A percentile compares a stretch with the other conserved stretches of the same genome.
Evolutionary conservation across 2,888 invertebrate genomes (phyloP).

Genomic region (Aethes cnicana): DNA sequence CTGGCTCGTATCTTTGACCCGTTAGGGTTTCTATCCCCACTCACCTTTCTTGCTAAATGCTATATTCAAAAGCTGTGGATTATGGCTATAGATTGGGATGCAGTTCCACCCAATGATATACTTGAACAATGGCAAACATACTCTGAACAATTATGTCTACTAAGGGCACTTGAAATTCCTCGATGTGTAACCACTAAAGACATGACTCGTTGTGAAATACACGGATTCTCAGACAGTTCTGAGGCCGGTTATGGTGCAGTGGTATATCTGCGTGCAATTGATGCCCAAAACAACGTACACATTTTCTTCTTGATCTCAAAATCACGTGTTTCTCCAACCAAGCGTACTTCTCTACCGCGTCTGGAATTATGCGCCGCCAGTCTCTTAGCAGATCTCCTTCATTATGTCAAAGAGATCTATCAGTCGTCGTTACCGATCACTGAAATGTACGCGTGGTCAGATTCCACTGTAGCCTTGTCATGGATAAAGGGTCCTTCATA

Average conservation of each 20-base stretch:
- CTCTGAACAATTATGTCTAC: not conserved
- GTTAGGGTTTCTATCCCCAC: conserved; percentile 3
- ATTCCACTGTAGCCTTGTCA: conserved; percentile 1
- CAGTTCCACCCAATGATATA: not conserved
- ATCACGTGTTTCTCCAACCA: conserved; percentile 28
- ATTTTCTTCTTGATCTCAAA: conserved; percentile 21
- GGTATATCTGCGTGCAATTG: not conserved
- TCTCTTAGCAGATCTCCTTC: conserved; percentile 10
- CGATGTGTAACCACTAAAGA: not conserved
- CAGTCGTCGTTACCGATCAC: not conserved
- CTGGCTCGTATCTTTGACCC: conserved; percentile 8
- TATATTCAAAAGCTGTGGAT: conserved; percentile 7
- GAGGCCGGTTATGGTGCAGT: conserved; percentile 2
- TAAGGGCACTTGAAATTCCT: not conserved
- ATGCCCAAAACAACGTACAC: not conserved
- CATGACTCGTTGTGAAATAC: not conserved
- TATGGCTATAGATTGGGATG: not conserved
- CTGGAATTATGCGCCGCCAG: conserved; percentile 31
- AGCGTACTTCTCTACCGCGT: conserved; percentile 27
- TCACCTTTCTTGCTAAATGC: conserved; percentile 1
- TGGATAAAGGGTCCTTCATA: not conserved
- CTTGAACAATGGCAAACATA: not conserved
- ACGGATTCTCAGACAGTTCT: conserved; percentile 1
- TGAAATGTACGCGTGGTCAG: not conserved
- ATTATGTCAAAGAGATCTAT: not conserved